phyloP scores from a whole-genome alignment of 2,888 invertebrate genomes.

The Phyllotreta cruciferae region DNA sequence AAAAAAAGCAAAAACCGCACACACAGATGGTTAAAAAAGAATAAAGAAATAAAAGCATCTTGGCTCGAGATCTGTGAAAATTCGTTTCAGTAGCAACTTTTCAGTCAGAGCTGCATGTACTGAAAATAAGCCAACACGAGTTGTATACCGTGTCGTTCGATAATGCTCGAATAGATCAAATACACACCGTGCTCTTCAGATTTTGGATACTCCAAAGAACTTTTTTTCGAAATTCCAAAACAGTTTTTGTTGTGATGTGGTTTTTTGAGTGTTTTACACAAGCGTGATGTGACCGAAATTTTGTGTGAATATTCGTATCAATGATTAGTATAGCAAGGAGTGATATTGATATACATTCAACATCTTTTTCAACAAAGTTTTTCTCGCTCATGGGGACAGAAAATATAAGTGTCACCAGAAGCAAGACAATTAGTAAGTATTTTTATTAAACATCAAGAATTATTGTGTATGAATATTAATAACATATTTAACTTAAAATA shows the following conservation, averaged over 20 bases:
- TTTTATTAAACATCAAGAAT: background rate
- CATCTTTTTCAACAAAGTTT: slow-evolving; percentile 44
- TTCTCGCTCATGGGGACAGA: slow-evolving; percentile 51
- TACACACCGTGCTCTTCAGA: too few species aligned
- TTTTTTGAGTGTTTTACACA: slow-evolving; percentile 25
- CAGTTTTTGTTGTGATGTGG: slow-evolving; percentile 8
- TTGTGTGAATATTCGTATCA: slow-evolving; percentile 36
- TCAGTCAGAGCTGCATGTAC: slow-evolving; percentile 48
- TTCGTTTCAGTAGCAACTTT: slow-evolving; percentile 52
- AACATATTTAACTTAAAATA: too few species aligned
- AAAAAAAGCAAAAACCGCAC: slow-evolving; percentile 14
- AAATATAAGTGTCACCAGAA: slow-evolving; percentile 45
- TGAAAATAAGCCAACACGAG: slow-evolving; percentile 50
- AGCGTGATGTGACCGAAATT: slow-evolving; percentile 41
- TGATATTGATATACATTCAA: slow-evolving; percentile 49
- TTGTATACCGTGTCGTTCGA: slow-evolving; percentile 24
- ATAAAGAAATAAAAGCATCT: slow-evolving; percentile 32
- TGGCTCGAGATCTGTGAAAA: slow-evolving; percentile 37
- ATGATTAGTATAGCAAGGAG: slow-evolving; percentile 53
- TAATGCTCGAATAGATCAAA: too few species aligned
- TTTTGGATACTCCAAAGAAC: too few species aligned
- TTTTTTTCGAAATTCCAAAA: slow-evolving; percentile 5
- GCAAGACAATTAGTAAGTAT: slow-evolving; percentile 48
- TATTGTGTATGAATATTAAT: slow-evolving; percentile 5
- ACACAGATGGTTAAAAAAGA: slow-evolving; percentile 27